Base-by-base conservation (phyloP, 2,888 invertebrate species). In the Invenusta paracnida region DNA sequence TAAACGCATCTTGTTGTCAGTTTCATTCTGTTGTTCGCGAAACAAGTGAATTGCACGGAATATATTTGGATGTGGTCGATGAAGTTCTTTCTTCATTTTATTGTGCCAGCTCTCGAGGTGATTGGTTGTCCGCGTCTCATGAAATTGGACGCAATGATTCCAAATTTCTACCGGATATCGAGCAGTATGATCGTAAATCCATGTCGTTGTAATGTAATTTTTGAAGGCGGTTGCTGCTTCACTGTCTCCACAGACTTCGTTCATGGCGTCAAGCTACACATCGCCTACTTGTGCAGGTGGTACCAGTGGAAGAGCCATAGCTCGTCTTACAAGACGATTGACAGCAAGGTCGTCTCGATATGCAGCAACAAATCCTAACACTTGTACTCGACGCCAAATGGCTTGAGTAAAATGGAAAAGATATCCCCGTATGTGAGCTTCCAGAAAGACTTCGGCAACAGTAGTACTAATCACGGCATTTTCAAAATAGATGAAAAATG, bases 91-190 rank as follows among this genome's bases (percentile, higher is more conserved):
- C 27, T 73, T 73, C 73, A 25, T 73, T 73, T 73, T 73, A 73
- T 73, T 73, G 11, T 73, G 73, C 73, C 73, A 73, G 73, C 73
- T 73, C 27, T 73, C 73, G 27, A 73, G 73, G 73, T 73, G 73
- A 73, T 73, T 73, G 17, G 73, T 73, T 73, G 73, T 73, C 73
- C 73, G 73, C 17, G 73, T 73, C 73, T 73, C 73, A 73, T 73
- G 73, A 73, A 73, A 5, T 73, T 25, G 5, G 23, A 23, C 73
- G 73, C 23, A 73, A 13, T 23, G 73, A 73, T 73, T 5, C 73
- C 27, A 73, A 73, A 5, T 73, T 73, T 73, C 25, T 73, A 25
- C 27, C 73, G 73, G 73, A 73, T 73, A n/a, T 73, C 17, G 23
- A 23, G 73, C 27, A 13, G 27, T 73, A 13, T 23, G 27, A 25